Evolutionary conservation across 2,113 vertebrate species (phyloP), one percentile per base, ranked within the genome.

Genomic region (Kryptolebias marmoratus): DNA sequence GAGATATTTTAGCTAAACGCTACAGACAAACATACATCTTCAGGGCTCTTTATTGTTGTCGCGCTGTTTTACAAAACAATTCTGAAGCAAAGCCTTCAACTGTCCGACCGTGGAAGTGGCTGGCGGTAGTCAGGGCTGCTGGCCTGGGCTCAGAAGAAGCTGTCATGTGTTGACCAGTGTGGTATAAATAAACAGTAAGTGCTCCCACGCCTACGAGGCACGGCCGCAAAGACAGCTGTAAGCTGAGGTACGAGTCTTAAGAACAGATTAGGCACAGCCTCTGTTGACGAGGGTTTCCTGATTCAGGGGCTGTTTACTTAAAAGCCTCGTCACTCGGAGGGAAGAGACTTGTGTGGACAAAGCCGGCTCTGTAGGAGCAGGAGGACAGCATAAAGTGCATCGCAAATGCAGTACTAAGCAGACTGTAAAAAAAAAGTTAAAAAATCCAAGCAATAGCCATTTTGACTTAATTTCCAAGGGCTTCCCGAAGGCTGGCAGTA

Each of bases 201-300:
- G 85, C 86, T 89, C 75, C 72, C 61, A 68, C 86, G 81, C 77
- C 83, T 80, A 71, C 61, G 22, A 86, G 83, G 78, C 81, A 82
- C 0, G 53, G 89, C 89, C 47, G 59, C 55, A 56, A 89, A 90
- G 81, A 86, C 58, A 84, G 82, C 89, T 50, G 65, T 90, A 92
- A 94, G 90, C 90, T 88, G 82, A 84, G 82, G 89, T 90, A 91
- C 79, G 63, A 85, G 90, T 84, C 75, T 84, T 93, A 92, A 93
- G 91, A 88, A 86, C 83, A 92, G 93, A 93, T 95, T 94, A 94
- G 90, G 71, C 75, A 94, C 93, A 95, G 93, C 92, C 87, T 92
- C 87, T 91, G 93, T 93, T 93, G 94, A 90, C 93, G 58, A 73
- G 81, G 89, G 91, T 91, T 91, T 93, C 85, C 87, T 91, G 86